These are phyloP conservation scores for Oppia nitens DNA, from an alignment of 1,140 invertebrate genomes.

Conservation along the genomic window DNA sequence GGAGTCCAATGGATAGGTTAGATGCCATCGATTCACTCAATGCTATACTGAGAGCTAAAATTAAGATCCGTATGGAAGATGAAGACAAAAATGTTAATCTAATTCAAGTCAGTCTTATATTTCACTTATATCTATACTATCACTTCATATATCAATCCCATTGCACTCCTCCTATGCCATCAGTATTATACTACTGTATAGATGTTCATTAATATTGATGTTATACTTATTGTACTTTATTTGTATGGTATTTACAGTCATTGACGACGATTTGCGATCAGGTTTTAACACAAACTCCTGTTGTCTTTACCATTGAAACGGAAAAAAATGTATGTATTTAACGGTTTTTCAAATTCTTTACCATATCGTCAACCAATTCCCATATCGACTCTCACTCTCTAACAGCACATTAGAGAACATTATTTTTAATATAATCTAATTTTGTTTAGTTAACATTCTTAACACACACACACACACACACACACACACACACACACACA, in stretches of 20 bases:
- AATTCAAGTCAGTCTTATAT: background rate
- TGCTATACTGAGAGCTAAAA: conserved; percentile 3
- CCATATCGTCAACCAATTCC: background rate
- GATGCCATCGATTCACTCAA: conserved; percentile 12
- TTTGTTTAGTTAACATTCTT: too few relatives aligned
- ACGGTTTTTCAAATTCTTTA: background rate
- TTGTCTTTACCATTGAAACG: conserved; percentile 13
- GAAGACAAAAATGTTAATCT: background rate
- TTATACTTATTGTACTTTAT: background rate
- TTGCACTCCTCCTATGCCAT: background rate
- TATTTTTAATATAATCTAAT: too few relatives aligned
- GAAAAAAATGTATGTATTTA: conserved; percentile 17
- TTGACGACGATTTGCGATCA: conserved; percentile 14
- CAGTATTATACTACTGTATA: background rate
- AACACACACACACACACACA: too few relatives aligned
- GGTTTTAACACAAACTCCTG: conserved; percentile 15
- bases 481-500: too few relatives aligned
- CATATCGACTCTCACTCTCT: background rate
- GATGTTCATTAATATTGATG: background rate
- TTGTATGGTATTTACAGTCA: conserved; percentile 9
- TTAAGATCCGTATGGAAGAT: background rate
- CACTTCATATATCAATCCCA: background rate
- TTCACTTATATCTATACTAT: conserved; percentile 2
- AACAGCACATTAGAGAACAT: background rate
- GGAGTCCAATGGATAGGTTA: conserved; percentile 15